Base-by-base conservation (phyloP, 2,888 invertebrate genomes). In the Vannuccia rotundouncinata region DNA sequence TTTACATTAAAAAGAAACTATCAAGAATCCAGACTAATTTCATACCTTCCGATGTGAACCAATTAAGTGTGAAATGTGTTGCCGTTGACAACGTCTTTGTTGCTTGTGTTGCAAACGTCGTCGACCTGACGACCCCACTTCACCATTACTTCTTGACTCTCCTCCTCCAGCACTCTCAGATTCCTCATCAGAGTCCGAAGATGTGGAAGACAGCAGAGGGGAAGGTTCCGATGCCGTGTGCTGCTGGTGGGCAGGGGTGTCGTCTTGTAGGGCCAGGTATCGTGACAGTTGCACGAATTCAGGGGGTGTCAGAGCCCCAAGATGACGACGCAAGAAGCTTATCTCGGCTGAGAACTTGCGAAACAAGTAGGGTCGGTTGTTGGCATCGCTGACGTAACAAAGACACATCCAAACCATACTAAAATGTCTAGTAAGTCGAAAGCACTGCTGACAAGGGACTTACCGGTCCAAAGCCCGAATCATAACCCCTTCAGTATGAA, bases 401-500 rank as follows among this genome's bases (percentile, higher is more conserved):
- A 17, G 45, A 45, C 45, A 45, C 45, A 45, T 17, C 45, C 5
- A 45, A 45, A 45, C 45, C 17, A 45, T 13, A 45, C 17, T 17
- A 17, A 45, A 45, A 45, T 45, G 45, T 13, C 5, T 17, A 13
- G 17, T 45, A 45, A 13, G n/a, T n/a, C n/a, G 45, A 45, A 45
- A 45, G 45, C 17, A 45, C 10, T 45, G 45, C n/a, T n/a, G n/a
- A n/a, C n/a, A n/a, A n/a, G n/a, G n/a, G 5, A 66, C 66, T 22
- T 27, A 66, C 66, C 66, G 66, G 22, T 66, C 66, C 66, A 66
- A 22, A n/a, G 66, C 13, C 25, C 22, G 5, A 2, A 22, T 27
- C 66, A 66, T 66, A 27, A 66, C 22, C 66, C 80, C 80, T 5
- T 74, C 77, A 45, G 30, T 45, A 0, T 29, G 75, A 30, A 78